These are phyloP conservation scores for Drosophila micromelanica DNA, from an alignment of 1,140 invertebrate species.

Conservation along the genomic window DNA sequence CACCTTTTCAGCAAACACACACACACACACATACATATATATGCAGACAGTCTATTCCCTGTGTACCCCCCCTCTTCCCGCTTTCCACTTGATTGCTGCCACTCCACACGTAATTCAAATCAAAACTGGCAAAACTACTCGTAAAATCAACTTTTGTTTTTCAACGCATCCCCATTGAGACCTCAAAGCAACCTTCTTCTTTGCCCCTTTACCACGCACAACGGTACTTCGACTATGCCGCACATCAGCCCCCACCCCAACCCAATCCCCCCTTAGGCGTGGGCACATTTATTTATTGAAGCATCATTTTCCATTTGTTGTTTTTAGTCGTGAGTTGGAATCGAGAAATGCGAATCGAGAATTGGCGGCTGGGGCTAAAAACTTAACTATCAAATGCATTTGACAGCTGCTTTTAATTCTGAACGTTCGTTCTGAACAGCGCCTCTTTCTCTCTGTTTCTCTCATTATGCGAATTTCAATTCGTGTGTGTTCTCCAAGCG, in stretches of 20 bases:
- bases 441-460: constrained; percentile 32
- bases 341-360: no score
- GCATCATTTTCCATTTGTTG: constrained; percentile 77
- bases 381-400: constrained; percentile 78
- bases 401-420: constrained; percentile 76
- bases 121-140: constrained; percentile 62
- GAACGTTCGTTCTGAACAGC: constrained; percentile 20
- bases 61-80: no score
- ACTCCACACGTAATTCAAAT: constrained; percentile 37
- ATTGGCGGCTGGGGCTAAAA: constrained; percentile 31
- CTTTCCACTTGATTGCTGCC: background rate
- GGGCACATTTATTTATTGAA: constrained; percentile 77
- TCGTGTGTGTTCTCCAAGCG: background rate
- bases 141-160: constrained; percentile 58
- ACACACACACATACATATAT: constrained; percentile 8
- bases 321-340: constrained; percentile 23
- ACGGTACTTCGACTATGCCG: no score
- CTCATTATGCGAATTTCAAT: constrained; percentile 24
- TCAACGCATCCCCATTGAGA: constrained; percentile 19
- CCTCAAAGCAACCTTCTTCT: background rate
- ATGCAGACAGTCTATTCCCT: background rate
- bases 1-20: constrained; percentile 68
- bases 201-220: no score
- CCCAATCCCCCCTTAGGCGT: background rate
- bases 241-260: no score